These are phyloP conservation scores for Pelodytes ibericus DNA, from an alignment of 2,797 vertebrate species.

Conservation along the genomic window DNA sequence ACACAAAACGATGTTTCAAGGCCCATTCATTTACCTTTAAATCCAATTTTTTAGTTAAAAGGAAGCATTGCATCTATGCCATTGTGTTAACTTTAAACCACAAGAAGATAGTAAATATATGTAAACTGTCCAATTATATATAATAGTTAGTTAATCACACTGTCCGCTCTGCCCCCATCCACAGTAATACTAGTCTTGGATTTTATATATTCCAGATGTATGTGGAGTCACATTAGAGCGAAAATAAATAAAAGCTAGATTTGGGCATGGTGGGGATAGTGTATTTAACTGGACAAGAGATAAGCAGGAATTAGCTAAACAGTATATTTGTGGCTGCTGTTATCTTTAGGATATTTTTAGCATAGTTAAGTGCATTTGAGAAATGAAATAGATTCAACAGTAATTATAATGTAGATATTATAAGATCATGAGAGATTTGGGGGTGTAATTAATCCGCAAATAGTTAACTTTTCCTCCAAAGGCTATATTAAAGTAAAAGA, in stretches of 20 bases:
- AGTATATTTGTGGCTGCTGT: not conserved
- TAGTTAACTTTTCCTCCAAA: not conserved
- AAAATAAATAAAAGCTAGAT: conserved; percentile 5
- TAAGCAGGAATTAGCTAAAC: conserved; percentile 18
- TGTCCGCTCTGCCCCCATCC: not conserved
- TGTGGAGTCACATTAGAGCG: conserved; percentile 4
- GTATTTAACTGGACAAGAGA: not conserved
- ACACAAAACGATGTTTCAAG: too few species aligned
- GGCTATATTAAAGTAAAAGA: not conserved
- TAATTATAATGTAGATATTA: conserved; percentile 24
- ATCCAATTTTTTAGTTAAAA: too few species aligned
- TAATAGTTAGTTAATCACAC: conserved; percentile 13
- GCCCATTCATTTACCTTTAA: too few species aligned
- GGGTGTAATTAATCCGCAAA: conserved; percentile 20
- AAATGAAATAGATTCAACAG: not conserved
- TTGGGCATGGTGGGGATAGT: not conserved
- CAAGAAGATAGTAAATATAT: conserved; percentile 17
- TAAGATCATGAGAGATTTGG: not conserved
- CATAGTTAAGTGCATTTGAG: not conserved
- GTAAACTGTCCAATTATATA: conserved; percentile 2
- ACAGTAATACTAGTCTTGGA: not conserved
- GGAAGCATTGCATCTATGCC: too few species aligned
- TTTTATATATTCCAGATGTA: conserved; percentile 24
- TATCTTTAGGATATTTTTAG: not conserved
- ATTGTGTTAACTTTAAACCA: not conserved